Conservation (phyloP, 2,888 invertebrate species). For the Nomada hirtipes region DNA sequence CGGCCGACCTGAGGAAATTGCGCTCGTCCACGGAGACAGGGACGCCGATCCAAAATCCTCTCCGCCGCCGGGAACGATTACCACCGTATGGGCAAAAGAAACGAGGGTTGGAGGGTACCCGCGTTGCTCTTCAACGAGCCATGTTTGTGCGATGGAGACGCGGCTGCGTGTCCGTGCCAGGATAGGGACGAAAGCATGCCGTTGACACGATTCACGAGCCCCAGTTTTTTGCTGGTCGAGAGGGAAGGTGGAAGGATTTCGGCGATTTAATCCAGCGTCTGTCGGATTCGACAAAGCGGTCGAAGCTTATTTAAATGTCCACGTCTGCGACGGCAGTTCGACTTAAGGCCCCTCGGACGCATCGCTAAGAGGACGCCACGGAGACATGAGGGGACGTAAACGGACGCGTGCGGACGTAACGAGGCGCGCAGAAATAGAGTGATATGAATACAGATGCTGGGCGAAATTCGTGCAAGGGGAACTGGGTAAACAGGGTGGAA, state of each 20-base stretch:
- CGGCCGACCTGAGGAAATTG: slow-evolving; percentile 64
- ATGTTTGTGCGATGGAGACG: not conserved
- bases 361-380: slow-evolving; percentile 30
- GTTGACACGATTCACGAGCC: slow-evolving; percentile 22
- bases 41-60: slow-evolving; percentile 44
- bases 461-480: not conserved
- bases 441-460: slow-evolving; percentile 53
- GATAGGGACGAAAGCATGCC: not conserved
- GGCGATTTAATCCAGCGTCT: slow-evolving; percentile 35
- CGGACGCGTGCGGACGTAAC: slow-evolving; percentile 49
- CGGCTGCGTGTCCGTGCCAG: not conserved
- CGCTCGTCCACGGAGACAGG: slow-evolving; percentile 54
- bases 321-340: slow-evolving; percentile 20
- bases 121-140: not conserved
- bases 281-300: slow-evolving; percentile 41
- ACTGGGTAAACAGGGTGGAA: not conserved
- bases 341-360: slow-evolving; percentile 34
- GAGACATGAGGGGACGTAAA: slow-evolving; percentile 57
- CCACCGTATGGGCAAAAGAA: slow-evolving; percentile 5
- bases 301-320: slow-evolving; percentile 56
- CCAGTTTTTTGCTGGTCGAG: not conserved
- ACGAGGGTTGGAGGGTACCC: not conserved
- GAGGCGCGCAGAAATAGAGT: slow-evolving; percentile 59
- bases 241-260: not conserved
- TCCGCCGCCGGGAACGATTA: slow-evolving; percentile 22